Evolutionary conservation across 1,140 invertebrate genomes (phyloP).

Genomic region (Cotesia glomerata): DNA sequence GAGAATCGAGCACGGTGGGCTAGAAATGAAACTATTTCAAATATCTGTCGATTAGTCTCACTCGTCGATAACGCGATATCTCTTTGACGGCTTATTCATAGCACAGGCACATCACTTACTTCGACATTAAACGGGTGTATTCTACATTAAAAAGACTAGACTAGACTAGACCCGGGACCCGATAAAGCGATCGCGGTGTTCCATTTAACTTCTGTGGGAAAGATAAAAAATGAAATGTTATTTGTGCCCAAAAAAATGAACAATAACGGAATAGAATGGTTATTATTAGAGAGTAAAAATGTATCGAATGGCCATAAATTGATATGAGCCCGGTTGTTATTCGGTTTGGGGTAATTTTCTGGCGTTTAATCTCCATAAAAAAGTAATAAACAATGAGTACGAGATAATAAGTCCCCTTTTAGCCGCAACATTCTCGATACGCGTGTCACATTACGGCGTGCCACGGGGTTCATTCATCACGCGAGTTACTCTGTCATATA

Average conservation of each 20-base stretch:
- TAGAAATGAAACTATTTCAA: too few relatives aligned
- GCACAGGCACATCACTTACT: too few relatives aligned
- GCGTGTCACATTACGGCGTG: conserved; percentile 46
- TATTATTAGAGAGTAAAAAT: conserved; percentile 4
- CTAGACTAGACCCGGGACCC: too few relatives aligned
- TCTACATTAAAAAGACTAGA: too few relatives aligned
- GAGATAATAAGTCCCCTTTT: conserved; percentile 9
- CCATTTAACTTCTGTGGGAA: too few relatives aligned
- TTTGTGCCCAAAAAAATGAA: conserved; percentile 10
- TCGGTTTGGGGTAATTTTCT: conserved; percentile 35
- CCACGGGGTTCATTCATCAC: conserved; percentile 51
- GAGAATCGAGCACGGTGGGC: too few relatives aligned
- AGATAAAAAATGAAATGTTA: neutral
- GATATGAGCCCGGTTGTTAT: neutral
- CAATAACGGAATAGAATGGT: conserved; percentile 2
- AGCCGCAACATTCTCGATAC: conserved; percentile 35
- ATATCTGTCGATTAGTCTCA: too few relatives aligned
- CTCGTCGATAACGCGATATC: too few relatives aligned
- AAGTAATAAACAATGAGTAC: conserved; percentile 49
- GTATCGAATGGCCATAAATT: conserved; percentile 17
- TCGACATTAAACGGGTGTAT: too few relatives aligned
- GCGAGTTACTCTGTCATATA: conserved; percentile 28
- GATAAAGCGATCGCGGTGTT: too few relatives aligned
- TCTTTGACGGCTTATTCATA: too few relatives aligned
- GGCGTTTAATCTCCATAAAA: conserved; percentile 50